Percentiles rank a stretch among this genome's conserved stretches.
These are phyloP conservation scores for Agonopterix subpropinquella DNA, from an alignment of 2,888 invertebrate species.

Conservation along the genomic window DNA sequence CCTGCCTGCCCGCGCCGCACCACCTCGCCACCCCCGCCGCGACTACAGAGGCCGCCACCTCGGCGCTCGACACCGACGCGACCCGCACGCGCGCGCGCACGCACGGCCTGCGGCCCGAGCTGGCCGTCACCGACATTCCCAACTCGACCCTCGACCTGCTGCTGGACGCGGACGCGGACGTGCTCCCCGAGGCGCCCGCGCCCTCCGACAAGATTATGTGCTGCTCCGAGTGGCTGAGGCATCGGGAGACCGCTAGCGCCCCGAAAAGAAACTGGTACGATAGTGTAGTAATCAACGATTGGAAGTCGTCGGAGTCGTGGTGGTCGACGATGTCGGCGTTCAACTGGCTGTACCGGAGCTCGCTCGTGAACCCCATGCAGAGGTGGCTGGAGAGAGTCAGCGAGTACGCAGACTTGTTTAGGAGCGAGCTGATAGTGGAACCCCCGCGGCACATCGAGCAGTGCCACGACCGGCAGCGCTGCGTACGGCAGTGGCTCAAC, in stretches of 20 bases:
- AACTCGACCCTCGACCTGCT: conserved; percentile 19
- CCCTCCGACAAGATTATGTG: conserved; percentile 27
- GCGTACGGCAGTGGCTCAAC: conserved; percentile 41
- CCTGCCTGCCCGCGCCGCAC: conserved; percentile 18
- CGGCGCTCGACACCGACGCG: not conserved
- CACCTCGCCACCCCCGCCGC: conserved; percentile 11
- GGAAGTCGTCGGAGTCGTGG: conserved; percentile 40
- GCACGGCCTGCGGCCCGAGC: not conserved
- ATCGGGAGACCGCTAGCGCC: conserved; percentile 19
- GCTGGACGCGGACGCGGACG: conserved; percentile 16
- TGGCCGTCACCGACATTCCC: conserved; percentile 10
- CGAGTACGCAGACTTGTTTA: conserved; percentile 32
- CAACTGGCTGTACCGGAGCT: conserved; percentile 53
- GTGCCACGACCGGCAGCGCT: conserved; percentile 16
- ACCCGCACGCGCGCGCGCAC: conserved; percentile 8
- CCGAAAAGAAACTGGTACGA: conserved; percentile 30
- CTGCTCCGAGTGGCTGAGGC: conserved; percentile 43
- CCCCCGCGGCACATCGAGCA: conserved; percentile 4
- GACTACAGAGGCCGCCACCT: conserved; percentile 10
- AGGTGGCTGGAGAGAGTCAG: conserved; percentile 52
- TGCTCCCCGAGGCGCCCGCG: conserved; percentile 9
- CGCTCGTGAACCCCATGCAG: conserved; percentile 50
- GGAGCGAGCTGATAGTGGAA: conserved; percentile 6
- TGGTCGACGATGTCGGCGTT: conserved; percentile 43
- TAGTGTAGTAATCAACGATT: conserved; percentile 27